Base-by-base conservation (phyloP, 2,888 invertebrate species). In the Lordiphosa fenestrarum region DNA sequence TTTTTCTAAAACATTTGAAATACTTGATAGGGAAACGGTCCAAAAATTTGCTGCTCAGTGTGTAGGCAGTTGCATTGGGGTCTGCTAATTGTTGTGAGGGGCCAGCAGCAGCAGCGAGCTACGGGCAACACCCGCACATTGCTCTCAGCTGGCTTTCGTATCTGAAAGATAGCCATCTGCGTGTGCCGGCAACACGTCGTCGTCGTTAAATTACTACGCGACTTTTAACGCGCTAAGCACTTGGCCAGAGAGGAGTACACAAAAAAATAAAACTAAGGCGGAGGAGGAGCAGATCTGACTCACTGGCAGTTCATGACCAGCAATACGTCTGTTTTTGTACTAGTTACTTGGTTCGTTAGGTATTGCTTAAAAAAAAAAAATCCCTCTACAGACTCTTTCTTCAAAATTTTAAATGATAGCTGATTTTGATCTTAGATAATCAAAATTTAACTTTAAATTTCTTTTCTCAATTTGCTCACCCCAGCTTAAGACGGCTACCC, bases 161-260 rank as follows among this genome's bases (percentile, higher is more conserved):
- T 66, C 82, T 77, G 30, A 6, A 6, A 70, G 77, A 77, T 77
- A 70, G 56, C 47, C 61, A 76, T 76, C 84, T 84, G 77, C 73
- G 82, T 69, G 70, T 81, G 77, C 62, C 64, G 57, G 60, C 65
- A 63, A 85, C 80, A 80, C 80, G 80, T 80, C 69, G 85, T 64
- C 55, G 71, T 80, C 84, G 80, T 80, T 80, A 80, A 80, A 70
- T 80, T 67, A 83, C 73, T 66, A 85, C 68, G 80, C 75, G 80
- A 75, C 77, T 83, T 67, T 71, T 69, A 77, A 66, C 62, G 71
- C 59, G 62, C 81, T 71, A 76, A 77, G 69, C 76, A 78, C 74
- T 70, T 59, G 67, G 44, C 15, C 9, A 53, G 55, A 42, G 35
- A 42, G 35, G 41, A 23, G 36, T 25, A 53, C 25, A 30, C 39